Conservation (phyloP, 2,797 vertebrate species). For the Acanthurus leucopareius region DNA sequence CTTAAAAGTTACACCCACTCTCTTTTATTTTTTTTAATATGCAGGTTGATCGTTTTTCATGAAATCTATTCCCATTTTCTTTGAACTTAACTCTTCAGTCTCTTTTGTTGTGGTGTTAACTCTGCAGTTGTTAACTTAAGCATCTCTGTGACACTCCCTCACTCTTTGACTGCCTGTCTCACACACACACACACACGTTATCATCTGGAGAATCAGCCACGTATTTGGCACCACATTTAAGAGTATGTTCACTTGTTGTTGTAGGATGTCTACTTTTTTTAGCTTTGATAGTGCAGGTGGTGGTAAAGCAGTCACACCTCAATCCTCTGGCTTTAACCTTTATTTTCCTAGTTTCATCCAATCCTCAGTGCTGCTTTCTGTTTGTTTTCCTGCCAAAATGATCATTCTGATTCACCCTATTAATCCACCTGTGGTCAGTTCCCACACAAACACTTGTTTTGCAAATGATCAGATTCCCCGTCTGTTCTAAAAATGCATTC, state of each 20-base stretch:
- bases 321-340: conserved; percentile 37
- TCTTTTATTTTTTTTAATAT: conserved; percentile 17
- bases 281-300: background rate
- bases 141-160: conserved; percentile 40
- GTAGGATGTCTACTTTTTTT: conserved; percentile 7
- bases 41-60: conserved; percentile 18
- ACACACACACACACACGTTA: conserved; percentile 5
- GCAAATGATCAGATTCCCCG: conserved; percentile 31
- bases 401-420: conserved; percentile 37
- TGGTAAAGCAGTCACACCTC: conserved; percentile 23
- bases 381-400: conserved; percentile 54
- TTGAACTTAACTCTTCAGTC: conserved; percentile 49
- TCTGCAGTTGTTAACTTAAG: conserved; percentile 38
- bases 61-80: conserved; percentile 32
- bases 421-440: conserved; percentile 59
- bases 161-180: conserved; percentile 29
- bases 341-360: conserved; percentile 51
- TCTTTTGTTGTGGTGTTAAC: conserved; percentile 42
- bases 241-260: conserved; percentile 22
- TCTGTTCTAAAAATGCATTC: conserved; percentile 36
- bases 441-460: conserved; percentile 51
- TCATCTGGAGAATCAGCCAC: background rate
- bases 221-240: conserved; percentile 12
- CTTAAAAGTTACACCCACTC: conserved; percentile 31
- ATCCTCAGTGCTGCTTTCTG: conserved; percentile 40